A percentile compares a stretch with the other conserved stretches of the same genome.
Conservation (phyloP, 1,140 invertebrate species). For the Brachionus plicatilis region DNA sequence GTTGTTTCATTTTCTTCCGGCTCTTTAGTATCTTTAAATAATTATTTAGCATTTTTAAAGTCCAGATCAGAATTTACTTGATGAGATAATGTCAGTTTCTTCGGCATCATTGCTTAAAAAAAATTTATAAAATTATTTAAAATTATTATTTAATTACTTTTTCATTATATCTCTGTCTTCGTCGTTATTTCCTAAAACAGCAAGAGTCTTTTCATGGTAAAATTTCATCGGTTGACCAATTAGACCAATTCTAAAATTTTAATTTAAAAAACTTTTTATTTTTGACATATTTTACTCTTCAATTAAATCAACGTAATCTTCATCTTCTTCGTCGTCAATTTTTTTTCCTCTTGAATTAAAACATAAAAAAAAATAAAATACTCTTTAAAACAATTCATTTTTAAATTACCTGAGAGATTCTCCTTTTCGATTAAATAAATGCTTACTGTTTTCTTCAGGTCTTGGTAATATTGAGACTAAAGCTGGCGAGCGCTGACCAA, state of each 20-base stretch:
- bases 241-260: conserved; percentile 48
- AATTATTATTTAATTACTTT: conserved; percentile 44
- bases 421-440: conserved; percentile 45
- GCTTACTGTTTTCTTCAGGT: conserved; percentile 52
- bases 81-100: not conserved
- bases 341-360: conserved; percentile 42
- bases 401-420: not conserved
- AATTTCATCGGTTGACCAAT: conserved; percentile 48
- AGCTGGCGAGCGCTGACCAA: conserved; percentile 53
- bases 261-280: not conserved
- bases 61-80: not conserved
- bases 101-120: not conserved
- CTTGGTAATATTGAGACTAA: conserved; percentile 52
- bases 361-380: conserved; percentile 41
- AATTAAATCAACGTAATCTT: not conserved
- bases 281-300: conserved; percentile 40
- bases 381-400: conserved; percentile 38
- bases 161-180: conserved; percentile 44
- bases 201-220: conserved; percentile 48
- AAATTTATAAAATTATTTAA: not conserved
- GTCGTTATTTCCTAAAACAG: conserved; percentile 49
- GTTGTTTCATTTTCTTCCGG: not conserved
- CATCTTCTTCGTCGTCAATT: not conserved
- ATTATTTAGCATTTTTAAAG: not conserved
- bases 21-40: not conserved